A percentile compares a stretch with the other conserved stretches of the same genome.
phyloP scores from a whole-genome alignment of 1,140 invertebrate species.

The Trissolcus basalis region DNA sequence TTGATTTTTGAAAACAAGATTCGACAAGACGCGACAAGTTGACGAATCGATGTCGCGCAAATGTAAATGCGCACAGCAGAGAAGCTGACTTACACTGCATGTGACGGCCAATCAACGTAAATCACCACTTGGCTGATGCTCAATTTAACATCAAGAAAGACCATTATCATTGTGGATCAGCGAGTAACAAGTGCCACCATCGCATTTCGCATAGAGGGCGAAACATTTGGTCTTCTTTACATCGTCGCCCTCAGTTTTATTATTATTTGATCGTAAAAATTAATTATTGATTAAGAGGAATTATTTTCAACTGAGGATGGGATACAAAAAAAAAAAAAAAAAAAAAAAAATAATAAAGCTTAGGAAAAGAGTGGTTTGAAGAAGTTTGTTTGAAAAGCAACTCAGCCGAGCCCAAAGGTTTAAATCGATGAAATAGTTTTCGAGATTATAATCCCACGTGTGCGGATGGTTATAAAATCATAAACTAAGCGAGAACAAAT shows the following conservation, averaged over 20 bases:
- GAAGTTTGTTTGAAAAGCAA: slow-evolving; percentile 40
- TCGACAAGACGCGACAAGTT: no score
- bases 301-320: no score
- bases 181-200: slow-evolving; percentile 62
- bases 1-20: no score
- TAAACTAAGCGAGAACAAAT: slow-evolving; percentile 54
- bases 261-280: no score
- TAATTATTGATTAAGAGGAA: no score
- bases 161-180: slow-evolving; percentile 71
- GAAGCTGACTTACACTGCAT: no score
- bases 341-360: no score
- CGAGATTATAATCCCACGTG: slow-evolving; percentile 54
- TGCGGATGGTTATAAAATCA: slow-evolving; percentile 52
- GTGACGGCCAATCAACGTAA: slow-evolving; percentile 75
- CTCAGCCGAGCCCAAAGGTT: slow-evolving; percentile 38
- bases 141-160: slow-evolving; percentile 76
- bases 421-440: slow-evolving; percentile 55
- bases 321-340: not conserved
- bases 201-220: slow-evolving; percentile 41
- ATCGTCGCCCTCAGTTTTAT: no score
- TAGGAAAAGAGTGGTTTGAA: slow-evolving; percentile 10
- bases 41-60: slow-evolving; percentile 19
- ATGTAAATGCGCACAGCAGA: slow-evolving; percentile 58
- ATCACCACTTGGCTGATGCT: slow-evolving; percentile 75
- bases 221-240: no score